These are phyloP conservation scores for Eremobia ochroleuca DNA, from an alignment of 2,888 invertebrate species.

Conservation along the genomic window DNA sequence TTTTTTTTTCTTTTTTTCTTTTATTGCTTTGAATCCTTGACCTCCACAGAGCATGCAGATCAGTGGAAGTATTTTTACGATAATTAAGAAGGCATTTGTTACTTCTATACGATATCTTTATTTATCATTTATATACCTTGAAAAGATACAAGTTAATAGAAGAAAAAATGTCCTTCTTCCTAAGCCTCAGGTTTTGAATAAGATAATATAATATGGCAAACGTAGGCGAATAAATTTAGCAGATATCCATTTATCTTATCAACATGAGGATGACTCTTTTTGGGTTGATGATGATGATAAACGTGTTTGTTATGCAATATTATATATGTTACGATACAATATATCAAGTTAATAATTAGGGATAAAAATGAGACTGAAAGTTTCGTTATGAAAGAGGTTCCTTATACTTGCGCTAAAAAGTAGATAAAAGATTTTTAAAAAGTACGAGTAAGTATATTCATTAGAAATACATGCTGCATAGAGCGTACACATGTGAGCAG, in stretches of 20 bases:
- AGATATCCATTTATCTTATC: constrained; percentile 25
- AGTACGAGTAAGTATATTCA: too few relatives aligned
- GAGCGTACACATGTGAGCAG: too few relatives aligned
- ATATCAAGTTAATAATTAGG: not conserved
- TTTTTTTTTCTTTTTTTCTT: not conserved
- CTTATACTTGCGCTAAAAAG: not conserved
- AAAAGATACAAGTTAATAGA: constrained; percentile 10
- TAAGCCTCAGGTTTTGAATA: not conserved
- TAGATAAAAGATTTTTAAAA: not conserved
- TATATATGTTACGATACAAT: too few relatives aligned
- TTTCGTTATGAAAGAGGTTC: not conserved
- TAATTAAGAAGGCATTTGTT: not conserved
- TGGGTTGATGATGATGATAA: not conserved
- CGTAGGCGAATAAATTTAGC: constrained; percentile 2
- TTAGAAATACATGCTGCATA: not conserved
- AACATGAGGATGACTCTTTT: constrained; percentile 6
- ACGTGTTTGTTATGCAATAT: not conserved
- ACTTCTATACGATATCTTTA: not conserved
- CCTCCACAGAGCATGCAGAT: not conserved
- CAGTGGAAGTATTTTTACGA: not conserved
- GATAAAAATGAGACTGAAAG: not conserved
- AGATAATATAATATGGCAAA: constrained; percentile 2
- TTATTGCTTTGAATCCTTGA: not conserved
- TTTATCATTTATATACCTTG: not conserved
- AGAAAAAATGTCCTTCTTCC: not conserved